Percentiles rank a stretch among this genome's conserved stretches.
Conservation (phyloP, 2,113 vertebrate species). For the Pao palembangensis region DNA sequence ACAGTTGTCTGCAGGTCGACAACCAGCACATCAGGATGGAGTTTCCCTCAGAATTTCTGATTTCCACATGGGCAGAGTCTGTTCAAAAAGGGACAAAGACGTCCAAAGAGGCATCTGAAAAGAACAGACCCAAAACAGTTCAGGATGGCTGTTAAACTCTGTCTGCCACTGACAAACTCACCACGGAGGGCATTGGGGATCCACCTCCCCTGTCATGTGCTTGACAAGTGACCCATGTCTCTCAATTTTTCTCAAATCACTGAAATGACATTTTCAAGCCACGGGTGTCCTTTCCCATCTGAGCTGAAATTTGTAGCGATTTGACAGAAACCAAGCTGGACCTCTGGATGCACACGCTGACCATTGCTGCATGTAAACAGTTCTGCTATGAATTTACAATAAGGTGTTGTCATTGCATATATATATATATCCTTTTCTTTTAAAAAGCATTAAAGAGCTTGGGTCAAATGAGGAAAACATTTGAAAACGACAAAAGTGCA, state of each 20-base stretch:
- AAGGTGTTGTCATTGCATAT: too few relatives aligned
- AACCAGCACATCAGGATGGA: too few relatives aligned
- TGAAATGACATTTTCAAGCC: slow-evolving; percentile 52
- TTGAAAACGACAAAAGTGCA: too few relatives aligned
- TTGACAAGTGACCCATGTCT: slow-evolving; percentile 55
- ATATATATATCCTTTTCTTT: too few relatives aligned
- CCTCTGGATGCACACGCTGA: slow-evolving; percentile 9
- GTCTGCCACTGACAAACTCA: slow-evolving; percentile 23
- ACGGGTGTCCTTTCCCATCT: slow-evolving; percentile 32
- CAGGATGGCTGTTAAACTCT: slow-evolving; percentile 14
- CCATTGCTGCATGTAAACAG: not conserved
- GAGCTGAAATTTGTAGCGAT: slow-evolving; percentile 30
- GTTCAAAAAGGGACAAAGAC: too few relatives aligned
- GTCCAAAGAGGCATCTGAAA: not conserved
- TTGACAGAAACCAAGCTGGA: slow-evolving; percentile 40
- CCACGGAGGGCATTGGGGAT: slow-evolving; percentile 36
- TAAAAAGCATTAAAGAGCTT: too few relatives aligned
- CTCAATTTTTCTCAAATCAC: slow-evolving; percentile 44
- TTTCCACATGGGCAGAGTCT: too few relatives aligned
- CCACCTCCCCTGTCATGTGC: slow-evolving; percentile 42
- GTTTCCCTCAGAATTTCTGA: too few relatives aligned
- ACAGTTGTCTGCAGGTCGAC: too few relatives aligned
- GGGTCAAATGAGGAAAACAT: too few relatives aligned
- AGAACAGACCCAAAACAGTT: slow-evolving; percentile 24
- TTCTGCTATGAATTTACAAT: not conserved